phyloP scores from a whole-genome alignment of 2,888 invertebrate species.

The Pogonocherus hispidulus region DNA sequence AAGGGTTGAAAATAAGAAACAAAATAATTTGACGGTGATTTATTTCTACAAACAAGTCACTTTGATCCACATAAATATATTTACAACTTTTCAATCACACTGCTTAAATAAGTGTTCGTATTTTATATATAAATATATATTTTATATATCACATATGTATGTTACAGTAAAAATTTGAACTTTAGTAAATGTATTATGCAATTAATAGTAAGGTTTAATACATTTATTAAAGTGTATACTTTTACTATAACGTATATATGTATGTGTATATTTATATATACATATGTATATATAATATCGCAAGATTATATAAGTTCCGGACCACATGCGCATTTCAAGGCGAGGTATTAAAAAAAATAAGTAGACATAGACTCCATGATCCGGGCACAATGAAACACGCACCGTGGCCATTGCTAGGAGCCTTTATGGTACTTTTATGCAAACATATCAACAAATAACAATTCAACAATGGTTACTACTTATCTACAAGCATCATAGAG shows the following conservation, averaged over 20 bases:
- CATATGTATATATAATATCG: slow-evolving; percentile 60
- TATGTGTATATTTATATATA: slow-evolving; percentile 3
- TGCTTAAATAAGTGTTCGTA: slow-evolving; percentile 67
- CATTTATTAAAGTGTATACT: slow-evolving; percentile 21
- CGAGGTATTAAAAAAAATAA: slow-evolving; percentile 59
- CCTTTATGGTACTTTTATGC: slow-evolving; percentile 53
- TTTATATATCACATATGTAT: slow-evolving; percentile 58
- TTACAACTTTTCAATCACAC: slow-evolving; percentile 69
- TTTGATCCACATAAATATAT: slow-evolving; percentile 69
- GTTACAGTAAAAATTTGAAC: neutral
- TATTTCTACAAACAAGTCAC: slow-evolving; percentile 68
- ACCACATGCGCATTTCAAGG: slow-evolving; percentile 61
- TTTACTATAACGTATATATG: slow-evolving; percentile 54
- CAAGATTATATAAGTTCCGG: slow-evolving; percentile 63
- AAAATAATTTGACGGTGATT: slow-evolving; percentile 64
- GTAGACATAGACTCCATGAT: slow-evolving; percentile 56
- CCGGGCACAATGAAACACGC: slow-evolving; percentile 59
- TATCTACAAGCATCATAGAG: slow-evolving; percentile 16
- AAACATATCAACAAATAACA: slow-evolving; percentile 47
- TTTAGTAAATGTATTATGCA: neutral
- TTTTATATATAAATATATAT: slow-evolving; percentile 64
- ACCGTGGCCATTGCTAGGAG: slow-evolving; percentile 59
- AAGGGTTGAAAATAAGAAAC: slow-evolving; percentile 47
- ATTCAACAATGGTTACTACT: slow-evolving; percentile 16
- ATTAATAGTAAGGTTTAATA: neutral